A percentile compares a stretch with the other conserved stretches of the same genome.
phyloP scores from a whole-genome alignment of 2,113 vertebrate species.

The Rostratula benghalensis region DNA sequence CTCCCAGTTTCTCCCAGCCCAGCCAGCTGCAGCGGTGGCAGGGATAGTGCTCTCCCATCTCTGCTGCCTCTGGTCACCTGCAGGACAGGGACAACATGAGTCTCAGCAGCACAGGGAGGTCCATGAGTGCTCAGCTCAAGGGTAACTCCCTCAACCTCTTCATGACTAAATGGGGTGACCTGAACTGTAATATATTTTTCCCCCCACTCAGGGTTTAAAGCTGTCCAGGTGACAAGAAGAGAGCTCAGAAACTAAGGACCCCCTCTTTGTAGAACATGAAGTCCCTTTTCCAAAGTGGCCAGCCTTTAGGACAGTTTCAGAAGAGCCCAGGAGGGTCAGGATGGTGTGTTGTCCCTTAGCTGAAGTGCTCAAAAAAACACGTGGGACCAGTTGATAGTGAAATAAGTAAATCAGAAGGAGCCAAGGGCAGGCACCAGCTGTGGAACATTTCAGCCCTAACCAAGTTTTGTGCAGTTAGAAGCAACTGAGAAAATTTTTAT shows the following conservation, averaged over 20 bases:
- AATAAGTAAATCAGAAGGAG: background rate
- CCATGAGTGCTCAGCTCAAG: fast-evolving
- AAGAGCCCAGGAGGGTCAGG: too few relatives aligned
- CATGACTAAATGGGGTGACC: background rate
- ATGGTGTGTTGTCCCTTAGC: background rate
- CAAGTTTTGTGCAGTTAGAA: background rate
- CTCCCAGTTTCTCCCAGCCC: background rate
- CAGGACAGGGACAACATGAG: fast-evolving
- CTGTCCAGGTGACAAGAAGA: background rate
- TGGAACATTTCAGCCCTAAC: background rate
- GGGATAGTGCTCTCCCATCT: background rate
- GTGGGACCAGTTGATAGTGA: background rate
- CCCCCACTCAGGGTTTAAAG: background rate
- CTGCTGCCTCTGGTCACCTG: background rate
- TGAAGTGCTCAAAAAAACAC: background rate
- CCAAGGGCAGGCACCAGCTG: background rate
- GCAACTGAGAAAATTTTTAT: background rate
- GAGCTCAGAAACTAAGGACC: background rate
- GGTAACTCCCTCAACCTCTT: background rate
- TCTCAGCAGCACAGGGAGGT: fast-evolving
- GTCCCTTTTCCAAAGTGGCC: background rate
- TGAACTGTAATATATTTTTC: background rate
- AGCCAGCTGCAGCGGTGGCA: background rate
- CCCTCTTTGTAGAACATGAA: background rate
- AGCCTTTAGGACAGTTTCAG: background rate